Conservation (phyloP, 2,888 invertebrate species). For the Neoaliturus tenellus region DNA sequence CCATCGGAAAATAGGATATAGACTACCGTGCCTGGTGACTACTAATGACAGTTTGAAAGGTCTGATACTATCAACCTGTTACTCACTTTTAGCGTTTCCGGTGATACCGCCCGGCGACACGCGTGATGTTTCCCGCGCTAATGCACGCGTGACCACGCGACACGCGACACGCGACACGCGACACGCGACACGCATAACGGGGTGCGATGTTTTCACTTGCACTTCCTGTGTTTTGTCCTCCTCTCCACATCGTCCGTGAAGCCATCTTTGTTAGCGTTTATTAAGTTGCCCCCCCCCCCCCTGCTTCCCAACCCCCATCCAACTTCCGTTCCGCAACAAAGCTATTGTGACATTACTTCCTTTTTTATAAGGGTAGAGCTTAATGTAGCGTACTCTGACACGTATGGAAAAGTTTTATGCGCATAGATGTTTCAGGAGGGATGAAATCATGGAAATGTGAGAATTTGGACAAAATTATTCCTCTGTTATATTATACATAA, state of each 20-base stretch:
- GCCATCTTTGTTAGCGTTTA: slow-evolving; percentile 47
- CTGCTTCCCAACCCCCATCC: neutral
- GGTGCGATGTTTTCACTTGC: slow-evolving; percentile 52
- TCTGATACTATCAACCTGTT: slow-evolving; percentile 12
- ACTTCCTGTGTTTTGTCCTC: slow-evolving; percentile 55
- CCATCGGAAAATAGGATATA: too few relatives aligned
- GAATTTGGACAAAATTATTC: too few relatives aligned
- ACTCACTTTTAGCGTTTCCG: neutral
- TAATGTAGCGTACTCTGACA: neutral
- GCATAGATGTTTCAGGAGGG: too few relatives aligned
- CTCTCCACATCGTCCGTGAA: slow-evolving; percentile 36
- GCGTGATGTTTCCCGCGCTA: neutral
- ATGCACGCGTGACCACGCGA: neutral
- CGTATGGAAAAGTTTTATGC: too few relatives aligned
- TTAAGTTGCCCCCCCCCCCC: slow-evolving; percentile 44
- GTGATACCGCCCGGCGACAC: neutral
- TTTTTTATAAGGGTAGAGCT: slow-evolving; percentile 17
- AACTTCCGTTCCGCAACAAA: slow-evolving; percentile 29
- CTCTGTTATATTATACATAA: too few relatives aligned
- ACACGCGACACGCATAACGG: neutral
- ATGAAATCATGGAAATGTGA: too few relatives aligned
- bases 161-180: neutral
- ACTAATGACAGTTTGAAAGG: neutral
- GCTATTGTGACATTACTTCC: slow-evolving; percentile 26
- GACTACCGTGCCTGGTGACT: too few relatives aligned